Conservation (phyloP, 2,797 vertebrate species). For the Selene dorsalis region DNA sequence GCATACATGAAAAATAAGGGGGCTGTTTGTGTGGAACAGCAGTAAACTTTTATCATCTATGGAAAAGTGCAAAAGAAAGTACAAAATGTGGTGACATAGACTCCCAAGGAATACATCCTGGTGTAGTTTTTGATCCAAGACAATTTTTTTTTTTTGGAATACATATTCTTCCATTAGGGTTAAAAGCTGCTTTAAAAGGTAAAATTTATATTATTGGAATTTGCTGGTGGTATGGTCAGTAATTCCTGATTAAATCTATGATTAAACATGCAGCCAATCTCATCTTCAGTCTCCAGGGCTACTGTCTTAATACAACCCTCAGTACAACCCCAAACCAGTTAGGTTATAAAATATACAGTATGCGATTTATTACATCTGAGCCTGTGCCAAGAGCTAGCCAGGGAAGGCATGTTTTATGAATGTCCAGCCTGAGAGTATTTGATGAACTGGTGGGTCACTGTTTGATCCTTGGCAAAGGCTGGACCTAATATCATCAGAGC, state of each 20-base stretch:
- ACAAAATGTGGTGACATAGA: not conserved
- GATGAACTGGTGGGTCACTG: constrained; percentile 83
- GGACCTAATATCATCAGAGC: constrained; percentile 71
- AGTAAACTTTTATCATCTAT: constrained; percentile 47
- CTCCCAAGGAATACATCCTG: constrained; percentile 3
- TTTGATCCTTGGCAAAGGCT: constrained; percentile 78
- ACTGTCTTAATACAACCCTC: constrained; percentile 66
- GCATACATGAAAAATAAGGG: constrained; percentile 43
- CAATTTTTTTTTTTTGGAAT: not conserved
- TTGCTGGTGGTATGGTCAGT: constrained; percentile 41
- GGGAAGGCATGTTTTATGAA: constrained; percentile 86
- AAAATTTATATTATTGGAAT: constrained; percentile 19
- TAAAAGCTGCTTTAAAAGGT: constrained; percentile 25
- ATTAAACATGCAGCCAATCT: constrained; percentile 60
- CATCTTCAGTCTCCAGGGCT: constrained; percentile 59
- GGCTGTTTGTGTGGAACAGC: constrained; percentile 15
- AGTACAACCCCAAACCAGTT: constrained; percentile 73
- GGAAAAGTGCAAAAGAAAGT: constrained; percentile 47
- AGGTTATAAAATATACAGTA: constrained; percentile 84
- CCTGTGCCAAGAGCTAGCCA: constrained; percentile 76
- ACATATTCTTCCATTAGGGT: constrained; percentile 15
- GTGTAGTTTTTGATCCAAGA: constrained; percentile 18
- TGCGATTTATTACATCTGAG: constrained; percentile 83
- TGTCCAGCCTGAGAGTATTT: constrained; percentile 77
- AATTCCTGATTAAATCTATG: constrained; percentile 50